Percentiles rank a stretch among this genome's conserved stretches.
Evolutionary conservation across 2,888 invertebrate species (phyloP).

Genomic region (Imbricaverruca yamaguchii): DNA sequence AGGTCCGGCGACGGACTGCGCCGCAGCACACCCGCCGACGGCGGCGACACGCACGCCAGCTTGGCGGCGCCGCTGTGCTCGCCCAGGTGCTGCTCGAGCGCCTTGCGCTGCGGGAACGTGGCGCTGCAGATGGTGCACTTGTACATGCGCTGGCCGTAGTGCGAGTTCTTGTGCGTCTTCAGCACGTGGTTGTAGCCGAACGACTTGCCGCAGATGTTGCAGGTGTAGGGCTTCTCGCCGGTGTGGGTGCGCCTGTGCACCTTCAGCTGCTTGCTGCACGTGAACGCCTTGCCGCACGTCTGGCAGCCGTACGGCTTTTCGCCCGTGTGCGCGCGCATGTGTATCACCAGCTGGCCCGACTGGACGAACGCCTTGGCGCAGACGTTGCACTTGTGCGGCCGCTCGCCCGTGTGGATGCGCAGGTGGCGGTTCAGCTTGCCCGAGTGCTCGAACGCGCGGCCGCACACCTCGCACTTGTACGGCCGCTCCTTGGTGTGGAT

Average conservation of each 20-base stretch:
- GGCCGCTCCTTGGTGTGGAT: slow-evolving; percentile 88
- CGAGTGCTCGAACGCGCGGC: slow-evolving; percentile 80
- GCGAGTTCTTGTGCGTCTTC: slow-evolving; percentile 80
- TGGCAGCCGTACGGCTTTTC: slow-evolving; percentile 63
- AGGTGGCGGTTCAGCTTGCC: slow-evolving; percentile 84
- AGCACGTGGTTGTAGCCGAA: slow-evolving; percentile 88
- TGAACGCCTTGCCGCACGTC: slow-evolving; percentile 81
- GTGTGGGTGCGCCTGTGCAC: slow-evolving; percentile 86
- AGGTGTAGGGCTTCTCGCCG: slow-evolving; percentile 82
- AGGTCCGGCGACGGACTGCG: not conserved
- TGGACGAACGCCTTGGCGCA: slow-evolving; percentile 86
- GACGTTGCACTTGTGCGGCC: slow-evolving; percentile 79
- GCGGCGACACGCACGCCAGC: not conserved
- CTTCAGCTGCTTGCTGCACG: slow-evolving; percentile 83
- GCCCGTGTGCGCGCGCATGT: slow-evolving; percentile 78
- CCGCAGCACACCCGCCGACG: not conserved
- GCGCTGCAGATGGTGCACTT: slow-evolving; percentile 86
- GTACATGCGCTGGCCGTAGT: slow-evolving; percentile 85
- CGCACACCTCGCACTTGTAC: slow-evolving; percentile 80
- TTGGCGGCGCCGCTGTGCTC: slow-evolving; percentile 55
- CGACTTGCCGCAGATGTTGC: slow-evolving; percentile 81
- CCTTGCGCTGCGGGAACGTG: slow-evolving; percentile 82
- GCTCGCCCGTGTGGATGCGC: slow-evolving; percentile 81
- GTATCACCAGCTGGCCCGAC: slow-evolving; percentile 82
- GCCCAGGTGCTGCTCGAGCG: slow-evolving; percentile 81